Base-by-base conservation (phyloP, 2,888 invertebrate species). In the Perizoma affinitatum region DNA sequence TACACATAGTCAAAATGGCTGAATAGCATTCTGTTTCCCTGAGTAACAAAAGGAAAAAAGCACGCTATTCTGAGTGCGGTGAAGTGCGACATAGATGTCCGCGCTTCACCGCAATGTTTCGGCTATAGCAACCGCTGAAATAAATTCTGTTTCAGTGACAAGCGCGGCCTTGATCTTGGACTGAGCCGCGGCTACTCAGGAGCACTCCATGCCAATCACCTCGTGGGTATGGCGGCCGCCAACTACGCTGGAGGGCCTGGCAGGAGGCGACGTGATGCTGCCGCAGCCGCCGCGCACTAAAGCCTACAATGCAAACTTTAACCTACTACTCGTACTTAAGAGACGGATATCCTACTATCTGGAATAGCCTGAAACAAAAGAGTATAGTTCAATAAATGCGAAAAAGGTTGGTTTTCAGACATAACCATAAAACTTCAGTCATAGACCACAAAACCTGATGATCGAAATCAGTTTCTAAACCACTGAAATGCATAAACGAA, bases 221-320 rank as follows among this genome's bases (percentile, higher is more conserved):
- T 97, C 78, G 96, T 98, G 96, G 98, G 97, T 4, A 86, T 97
- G 54, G 96, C 97, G 45, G 97, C 97, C 0, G 98, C 98, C 71
- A 97, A 97, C 88, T 97, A 95, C 90, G 96, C 97, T 33, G 96
- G 96, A 3, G 97, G 97, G 7, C 97, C 97, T 0, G 97, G 97
- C 72, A 94, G 97, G 87, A 96, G 96, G 95, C 96, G 97, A 80
- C 95, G 97, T 67, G 94, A 95, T 70, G 83, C 22, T 22, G 22
- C 22, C 22, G 22, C 22, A 22, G 22, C 22, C 22, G 22, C 82
- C 70, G 83, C 81, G 63, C 80, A 87, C 66, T 90, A 89, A 80
- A 73, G 47, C 35, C 47, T 58, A 67, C 60, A 59, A 58, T 51
- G 61, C 58, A 72, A 64, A 63, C 55, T 65, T 65, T 49, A 40